Evolutionary conservation across 2,888 invertebrate species (phyloP).

Genomic region (Tipula helvola): DNA sequence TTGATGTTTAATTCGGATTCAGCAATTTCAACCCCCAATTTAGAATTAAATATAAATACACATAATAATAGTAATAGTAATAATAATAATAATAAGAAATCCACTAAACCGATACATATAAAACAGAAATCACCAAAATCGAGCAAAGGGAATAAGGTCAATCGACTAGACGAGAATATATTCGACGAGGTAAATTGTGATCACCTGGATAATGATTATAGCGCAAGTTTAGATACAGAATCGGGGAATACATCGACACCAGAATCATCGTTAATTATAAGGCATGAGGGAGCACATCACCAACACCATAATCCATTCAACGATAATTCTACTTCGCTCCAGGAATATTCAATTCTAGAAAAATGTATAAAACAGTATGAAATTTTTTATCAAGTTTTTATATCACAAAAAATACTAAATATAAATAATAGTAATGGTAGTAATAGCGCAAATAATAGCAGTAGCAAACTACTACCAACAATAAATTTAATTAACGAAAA

Average conservation of each 20-base stretch:
- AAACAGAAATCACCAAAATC: constrained; percentile 23
- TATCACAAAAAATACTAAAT: constrained; percentile 20
- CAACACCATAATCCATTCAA: not conserved
- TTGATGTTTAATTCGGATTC: constrained; percentile 32
- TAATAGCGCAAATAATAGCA: not conserved
- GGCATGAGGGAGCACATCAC: not conserved
- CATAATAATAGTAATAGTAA: constrained; percentile 27
- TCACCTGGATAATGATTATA: not conserved
- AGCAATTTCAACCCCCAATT: constrained; percentile 20
- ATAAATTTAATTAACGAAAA: constrained; percentile 1
- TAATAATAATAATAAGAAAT: constrained; percentile 27
- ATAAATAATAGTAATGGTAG: constrained; percentile 14
- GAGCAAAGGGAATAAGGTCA: not conserved
- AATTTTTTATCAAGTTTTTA: constrained; percentile 37
- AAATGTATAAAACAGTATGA: constrained; percentile 46
- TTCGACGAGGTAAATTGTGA: not conserved
- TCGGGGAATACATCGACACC: not conserved
- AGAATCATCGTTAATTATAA: constrained; percentile 11
- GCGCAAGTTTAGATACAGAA: not conserved
- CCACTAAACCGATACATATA: constrained; percentile 23
- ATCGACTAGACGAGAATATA: not conserved
- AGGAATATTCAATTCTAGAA: constrained; percentile 39
- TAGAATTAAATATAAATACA: constrained; percentile 23
- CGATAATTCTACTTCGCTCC: constrained; percentile 14
- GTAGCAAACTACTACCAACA: not conserved